These are phyloP conservation scores for Carapus acus DNA, from an alignment of 2,797 vertebrate species.

Conservation along the genomic window DNA sequence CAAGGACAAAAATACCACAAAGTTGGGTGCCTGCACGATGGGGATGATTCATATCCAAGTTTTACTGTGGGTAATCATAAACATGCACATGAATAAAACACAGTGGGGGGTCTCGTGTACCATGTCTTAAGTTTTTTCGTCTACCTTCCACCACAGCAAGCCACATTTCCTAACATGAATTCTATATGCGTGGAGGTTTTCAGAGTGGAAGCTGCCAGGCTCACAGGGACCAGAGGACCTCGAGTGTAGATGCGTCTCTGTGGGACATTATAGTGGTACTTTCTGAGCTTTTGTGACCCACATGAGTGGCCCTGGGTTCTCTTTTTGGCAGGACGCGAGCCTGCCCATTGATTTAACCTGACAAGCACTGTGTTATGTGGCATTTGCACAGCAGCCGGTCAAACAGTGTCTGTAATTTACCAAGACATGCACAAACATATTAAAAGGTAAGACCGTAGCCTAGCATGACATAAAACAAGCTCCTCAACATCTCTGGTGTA, in stretches of 20 bases:
- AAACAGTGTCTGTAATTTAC: conserved; percentile 59
- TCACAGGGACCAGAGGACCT: conserved; percentile 45
- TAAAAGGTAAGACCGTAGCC: conserved; percentile 49
- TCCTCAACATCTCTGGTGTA: conserved; percentile 38
- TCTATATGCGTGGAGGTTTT: too few species aligned
- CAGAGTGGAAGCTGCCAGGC: conserved; percentile 65
- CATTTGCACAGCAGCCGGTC: conserved; percentile 47
- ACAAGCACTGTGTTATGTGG: conserved; percentile 55
- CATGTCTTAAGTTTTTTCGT: too few species aligned
- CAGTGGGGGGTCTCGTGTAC: too few species aligned
- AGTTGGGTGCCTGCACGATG: too few species aligned
- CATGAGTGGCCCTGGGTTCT: conserved; percentile 39
- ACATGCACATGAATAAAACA: conserved; percentile 6
- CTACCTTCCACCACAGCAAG: too few species aligned
- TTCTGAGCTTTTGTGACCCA: conserved; percentile 26
- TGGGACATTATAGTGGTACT: conserved; percentile 38
- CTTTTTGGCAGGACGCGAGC: conserved; percentile 34
- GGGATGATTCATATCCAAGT: too few species aligned
- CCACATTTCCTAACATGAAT: too few species aligned
- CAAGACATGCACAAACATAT: conserved; percentile 61
- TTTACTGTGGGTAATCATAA: conserved; percentile 5
- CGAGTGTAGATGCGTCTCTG: conserved; percentile 43
- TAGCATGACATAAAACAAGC: conserved; percentile 20
- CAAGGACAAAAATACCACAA: too few species aligned
- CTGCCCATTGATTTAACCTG: conserved; percentile 49